These are phyloP conservation scores for Aptenodytes forsteri DNA, from an alignment of 2,113 vertebrate species.

Conservation along the genomic window DNA sequence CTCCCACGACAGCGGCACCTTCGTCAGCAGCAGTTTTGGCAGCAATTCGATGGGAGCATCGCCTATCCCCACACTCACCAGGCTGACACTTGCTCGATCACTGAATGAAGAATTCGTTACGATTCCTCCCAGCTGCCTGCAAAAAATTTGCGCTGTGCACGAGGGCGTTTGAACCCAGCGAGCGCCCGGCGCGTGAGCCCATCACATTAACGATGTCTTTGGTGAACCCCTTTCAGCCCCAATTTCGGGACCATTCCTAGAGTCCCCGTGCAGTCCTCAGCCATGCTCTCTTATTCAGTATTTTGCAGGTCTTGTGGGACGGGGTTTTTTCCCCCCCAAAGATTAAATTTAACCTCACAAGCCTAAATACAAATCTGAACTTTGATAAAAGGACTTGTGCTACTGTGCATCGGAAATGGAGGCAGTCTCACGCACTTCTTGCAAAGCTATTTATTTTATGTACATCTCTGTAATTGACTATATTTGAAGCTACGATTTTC, in stretches of 20 bases:
- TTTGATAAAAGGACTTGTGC: neutral
- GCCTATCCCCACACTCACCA: accelerated
- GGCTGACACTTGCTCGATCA: neutral
- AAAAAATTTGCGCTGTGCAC: accelerated
- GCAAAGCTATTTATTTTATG: neutral
- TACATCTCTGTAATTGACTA: neutral
- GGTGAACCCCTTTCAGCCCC: neutral
- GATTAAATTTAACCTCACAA: neutral
- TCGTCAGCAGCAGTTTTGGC: neutral
- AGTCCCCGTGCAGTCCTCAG: neutral
- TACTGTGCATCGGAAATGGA: accelerated
- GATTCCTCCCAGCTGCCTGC: neutral
- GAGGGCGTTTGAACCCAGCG: neutral
- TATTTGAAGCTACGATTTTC: neutral
- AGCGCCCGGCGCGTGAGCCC: neutral
- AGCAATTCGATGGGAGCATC: neutral
- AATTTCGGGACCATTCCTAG: neutral
- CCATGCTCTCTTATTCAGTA: accelerated
- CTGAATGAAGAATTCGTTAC: neutral
- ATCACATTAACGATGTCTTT: accelerated
- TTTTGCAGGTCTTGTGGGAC: neutral
- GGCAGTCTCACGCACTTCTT: accelerated
- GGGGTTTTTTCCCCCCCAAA: too few relatives aligned
- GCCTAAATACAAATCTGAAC: neutral
- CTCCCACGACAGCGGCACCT: neutral